phyloP scores from a whole-genome alignment of 2,797 vertebrate genomes.

The Taenioides sp. region DNA sequence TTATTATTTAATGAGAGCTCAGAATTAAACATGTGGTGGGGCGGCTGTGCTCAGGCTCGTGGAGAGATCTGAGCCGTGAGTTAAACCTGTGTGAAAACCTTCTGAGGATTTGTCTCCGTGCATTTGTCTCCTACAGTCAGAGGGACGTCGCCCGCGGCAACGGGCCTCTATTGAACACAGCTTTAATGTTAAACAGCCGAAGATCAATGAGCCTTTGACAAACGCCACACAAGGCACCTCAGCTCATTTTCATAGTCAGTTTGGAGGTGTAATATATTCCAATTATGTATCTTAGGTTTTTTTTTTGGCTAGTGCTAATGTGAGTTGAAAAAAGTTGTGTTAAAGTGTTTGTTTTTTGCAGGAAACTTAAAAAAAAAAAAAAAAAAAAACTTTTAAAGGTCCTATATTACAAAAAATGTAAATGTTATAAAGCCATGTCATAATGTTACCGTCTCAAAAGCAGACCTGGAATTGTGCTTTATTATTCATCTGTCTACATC shows the following conservation, averaged over 20 bases:
- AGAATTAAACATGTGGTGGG: neutral
- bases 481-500: too few relatives aligned
- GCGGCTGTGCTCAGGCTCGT: neutral
- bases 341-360: too few relatives aligned
- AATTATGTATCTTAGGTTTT: neutral
- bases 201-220: neutral
- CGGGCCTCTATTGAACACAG: conserved; percentile 66
- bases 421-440: too few relatives aligned
- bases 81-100: neutral
- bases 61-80: conserved; percentile 5
- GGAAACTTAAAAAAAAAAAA: too few relatives aligned
- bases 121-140: conserved; percentile 4
- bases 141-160: neutral
- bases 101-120: neutral
- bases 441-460: too few relatives aligned
- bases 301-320: neutral
- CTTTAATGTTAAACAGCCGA: conserved; percentile 98
- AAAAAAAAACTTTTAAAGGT: too few relatives aligned
- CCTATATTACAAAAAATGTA: too few relatives aligned
- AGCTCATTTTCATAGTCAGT: neutral
- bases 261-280: neutral
- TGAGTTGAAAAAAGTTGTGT: neutral
- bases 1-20: neutral
- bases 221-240: neutral
- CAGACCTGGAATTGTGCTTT: too few relatives aligned